These are phyloP conservation scores for Hypsibius dujardini DNA, from an alignment of 1,140 invertebrate species.

Conservation along the genomic window DNA sequence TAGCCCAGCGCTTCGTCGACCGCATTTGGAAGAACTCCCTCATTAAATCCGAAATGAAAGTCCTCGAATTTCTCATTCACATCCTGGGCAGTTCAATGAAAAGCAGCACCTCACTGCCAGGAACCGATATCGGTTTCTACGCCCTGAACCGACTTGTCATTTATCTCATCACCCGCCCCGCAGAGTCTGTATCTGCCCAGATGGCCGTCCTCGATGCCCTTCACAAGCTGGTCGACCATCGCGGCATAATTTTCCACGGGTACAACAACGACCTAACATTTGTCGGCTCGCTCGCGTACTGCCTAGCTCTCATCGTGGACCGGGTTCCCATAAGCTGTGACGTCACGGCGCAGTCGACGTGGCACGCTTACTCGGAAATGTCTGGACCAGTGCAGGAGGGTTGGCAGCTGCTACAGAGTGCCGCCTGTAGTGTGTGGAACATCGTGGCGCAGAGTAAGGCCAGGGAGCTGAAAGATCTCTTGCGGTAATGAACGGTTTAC, in stretches of 20 bases:
- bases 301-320: background rate
- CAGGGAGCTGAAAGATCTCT: background rate
- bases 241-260: slow-evolving; percentile 29
- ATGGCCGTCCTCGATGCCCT: slow-evolving; percentile 76
- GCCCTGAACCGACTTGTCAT: slow-evolving; percentile 83
- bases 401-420: background rate
- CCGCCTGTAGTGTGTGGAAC: background rate
- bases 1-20: slow-evolving; percentile 77
- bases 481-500: no score
- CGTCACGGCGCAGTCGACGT: background rate
- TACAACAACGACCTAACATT: slow-evolving; percentile 14
- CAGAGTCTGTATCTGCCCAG: slow-evolving; percentile 56
- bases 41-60: slow-evolving; percentile 29
- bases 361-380: background rate
- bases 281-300: slow-evolving; percentile 1
- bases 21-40: slow-evolving; percentile 75
- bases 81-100: background rate
- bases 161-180: slow-evolving; percentile 72
- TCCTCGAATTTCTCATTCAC: slow-evolving; percentile 31
- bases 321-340: slow-evolving; percentile 3
- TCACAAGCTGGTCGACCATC: slow-evolving; percentile 68
- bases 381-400: background rate
- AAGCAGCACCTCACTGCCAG: background rate
- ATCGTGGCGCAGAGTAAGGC: background rate
- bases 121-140: slow-evolving; percentile 36